Conservation (phyloP, 2,888 invertebrate species). For the Chrysopilus asiliformis region DNA sequence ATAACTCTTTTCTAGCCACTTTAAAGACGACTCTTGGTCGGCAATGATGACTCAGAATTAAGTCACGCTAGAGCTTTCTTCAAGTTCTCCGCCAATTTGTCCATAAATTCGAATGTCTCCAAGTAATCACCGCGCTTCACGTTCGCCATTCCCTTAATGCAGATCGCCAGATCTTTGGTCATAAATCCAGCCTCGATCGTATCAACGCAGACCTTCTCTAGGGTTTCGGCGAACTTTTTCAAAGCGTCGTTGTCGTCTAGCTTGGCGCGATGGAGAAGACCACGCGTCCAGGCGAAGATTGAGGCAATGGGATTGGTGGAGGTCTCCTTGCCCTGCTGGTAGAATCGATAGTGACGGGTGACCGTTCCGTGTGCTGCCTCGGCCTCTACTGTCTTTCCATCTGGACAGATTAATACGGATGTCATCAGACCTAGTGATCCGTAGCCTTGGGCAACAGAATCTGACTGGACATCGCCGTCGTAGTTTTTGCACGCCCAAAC, state of each 20-base stretch:
- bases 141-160: slow-evolving; percentile 84
- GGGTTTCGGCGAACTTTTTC: slow-evolving; percentile 64
- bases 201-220: slow-evolving; percentile 84
- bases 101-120: slow-evolving; percentile 94
- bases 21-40: neutral
- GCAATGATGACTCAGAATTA: too few species aligned
- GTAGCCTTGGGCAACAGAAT: slow-evolving; percentile 94
- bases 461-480: slow-evolving; percentile 98
- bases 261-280: slow-evolving; percentile 85
- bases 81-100: slow-evolving; percentile 86
- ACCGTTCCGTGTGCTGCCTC: slow-evolving; percentile 98
- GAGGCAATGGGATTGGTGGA: slow-evolving; percentile 98
- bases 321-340: slow-evolving; percentile 93
- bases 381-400: slow-evolving; percentile 95
- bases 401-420: slow-evolving; percentile 90
- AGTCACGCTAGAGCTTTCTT: slow-evolving; percentile 22
- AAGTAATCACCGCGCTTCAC: slow-evolving; percentile 65
- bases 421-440: slow-evolving; percentile 98
- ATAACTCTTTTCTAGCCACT: too few species aligned
- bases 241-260: slow-evolving; percentile 72
- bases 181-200: slow-evolving; percentile 91
- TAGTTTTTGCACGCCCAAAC: slow-evolving; percentile 99
- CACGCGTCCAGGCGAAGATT: slow-evolving; percentile 97
- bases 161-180: slow-evolving; percentile 98
- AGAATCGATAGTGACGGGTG: slow-evolving; percentile 76